Base-by-base conservation (phyloP, 2,113 vertebrate species). In the Etia nguti region DNA sequence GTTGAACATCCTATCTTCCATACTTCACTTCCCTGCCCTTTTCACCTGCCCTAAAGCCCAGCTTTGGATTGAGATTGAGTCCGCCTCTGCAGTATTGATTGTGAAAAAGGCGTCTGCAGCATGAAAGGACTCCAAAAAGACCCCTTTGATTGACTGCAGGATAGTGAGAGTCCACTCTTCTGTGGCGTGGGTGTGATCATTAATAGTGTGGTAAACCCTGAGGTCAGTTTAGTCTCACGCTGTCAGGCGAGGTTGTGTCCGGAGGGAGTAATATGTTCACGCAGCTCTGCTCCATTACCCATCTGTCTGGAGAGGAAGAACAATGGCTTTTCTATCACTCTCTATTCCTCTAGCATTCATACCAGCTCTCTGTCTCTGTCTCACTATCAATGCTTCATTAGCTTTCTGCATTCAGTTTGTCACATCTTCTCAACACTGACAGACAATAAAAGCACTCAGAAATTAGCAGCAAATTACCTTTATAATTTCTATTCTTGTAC, bases 201-300 rank as follows among this genome's bases (percentile, higher is more conserved):
- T 94, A 93, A 90, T 34, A 54, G 83, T 73, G 89, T 6, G 88
- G 80, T 91, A 87, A 90, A 92, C 86, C 88, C 88, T 6, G 84
- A 62, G 83, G 91, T 93, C 84, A 87, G 86, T 60, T 56, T 12
- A 79, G 91, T 93, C 89, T 90, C 93, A 90, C 31, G 88, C 93
- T 92, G 93, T 90, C 91, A 80, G 90, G 59, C 20, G 43, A 57
- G 86, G 54, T 75, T 43, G 84, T 12, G 90, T 85, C 90, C 77
- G 24, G 83, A 70, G 85, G 92, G 90, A 90, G 65, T 90, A 85
- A 93, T 82, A 82, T 75, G 91, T 92, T 92, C 90, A 87, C 85
- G 81, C 84, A 50, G 90, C 81, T 92, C 83, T 83, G 91, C 90
- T 93, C 94, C 94, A 96, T 96, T 96, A 95, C 84, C 88, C 92